Evolutionary conservation across 1,140 invertebrate species (phyloP).

Genomic region (Drosophila bipectinata): DNA sequence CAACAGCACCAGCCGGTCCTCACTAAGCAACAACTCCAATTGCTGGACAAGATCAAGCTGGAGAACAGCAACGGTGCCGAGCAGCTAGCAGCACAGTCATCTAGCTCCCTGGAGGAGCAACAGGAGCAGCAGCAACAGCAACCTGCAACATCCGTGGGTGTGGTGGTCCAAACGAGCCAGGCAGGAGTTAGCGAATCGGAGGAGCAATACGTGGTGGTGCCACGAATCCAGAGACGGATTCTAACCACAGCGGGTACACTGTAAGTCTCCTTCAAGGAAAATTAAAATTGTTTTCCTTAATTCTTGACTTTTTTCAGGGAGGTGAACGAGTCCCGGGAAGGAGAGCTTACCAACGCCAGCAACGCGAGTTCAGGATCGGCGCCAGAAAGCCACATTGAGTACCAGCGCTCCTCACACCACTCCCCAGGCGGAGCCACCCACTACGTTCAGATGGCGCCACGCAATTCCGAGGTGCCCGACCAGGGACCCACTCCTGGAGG

Average conservation of each 20-base stretch:
- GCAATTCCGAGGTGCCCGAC: constrained; percentile 60
- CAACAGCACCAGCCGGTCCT: constrained; percentile 59
- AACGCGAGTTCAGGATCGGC: constrained; percentile 60
- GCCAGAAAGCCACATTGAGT: constrained; percentile 61
- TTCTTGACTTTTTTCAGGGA: constrained; percentile 39
- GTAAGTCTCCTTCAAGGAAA: constrained; percentile 42
- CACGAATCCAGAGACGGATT: constrained; percentile 65
- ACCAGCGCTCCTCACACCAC: constrained; percentile 57
- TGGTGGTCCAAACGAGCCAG: constrained; percentile 61
- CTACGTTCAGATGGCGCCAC: constrained; percentile 79
- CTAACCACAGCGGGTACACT: constrained; percentile 76
- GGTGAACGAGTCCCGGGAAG: constrained; percentile 67
- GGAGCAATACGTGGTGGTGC: constrained; percentile 60
- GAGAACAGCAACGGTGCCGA: constrained; percentile 66
- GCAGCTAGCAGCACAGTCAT: constrained; percentile 32
- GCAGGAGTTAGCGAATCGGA: constrained; percentile 50
- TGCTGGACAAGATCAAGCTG: constrained; percentile 76
- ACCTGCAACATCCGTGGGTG: constrained; percentile 45
- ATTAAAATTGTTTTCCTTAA: neutral
- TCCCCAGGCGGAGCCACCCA: constrained; percentile 56
- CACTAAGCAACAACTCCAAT: constrained; percentile 67
- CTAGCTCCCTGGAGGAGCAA: constrained; percentile 53
- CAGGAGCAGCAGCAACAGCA: constrained; percentile 53
- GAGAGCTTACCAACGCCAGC: constrained; percentile 60
- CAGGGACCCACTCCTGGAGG: constrained; percentile 36